Percentiles rank a stretch among this genome's conserved stretches.
These are phyloP conservation scores for Calameuta idolon DNA, from an alignment of 2,888 invertebrate species.

Conservation along the genomic window DNA sequence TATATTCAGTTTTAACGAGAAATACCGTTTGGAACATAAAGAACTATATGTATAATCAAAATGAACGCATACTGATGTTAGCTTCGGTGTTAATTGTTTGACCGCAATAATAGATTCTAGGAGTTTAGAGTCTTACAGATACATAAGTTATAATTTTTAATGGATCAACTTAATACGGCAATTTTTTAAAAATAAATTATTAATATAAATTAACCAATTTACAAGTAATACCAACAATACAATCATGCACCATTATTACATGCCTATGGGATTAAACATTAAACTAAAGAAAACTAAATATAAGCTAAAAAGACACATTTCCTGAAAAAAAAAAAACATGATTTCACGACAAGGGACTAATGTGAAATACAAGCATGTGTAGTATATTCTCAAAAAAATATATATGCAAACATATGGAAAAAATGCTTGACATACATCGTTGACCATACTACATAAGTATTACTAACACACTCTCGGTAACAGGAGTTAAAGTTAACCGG, in stretches of 20 bases:
- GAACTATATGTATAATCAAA: no score
- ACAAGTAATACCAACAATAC: background rate
- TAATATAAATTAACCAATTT: background rate
- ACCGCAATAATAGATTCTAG: background rate
- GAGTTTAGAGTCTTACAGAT: background rate
- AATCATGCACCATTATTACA: background rate
- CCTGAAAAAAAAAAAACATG: background rate
- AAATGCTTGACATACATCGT: no score
- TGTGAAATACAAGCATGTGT: background rate
- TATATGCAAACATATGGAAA: no score
- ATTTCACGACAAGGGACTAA: background rate
- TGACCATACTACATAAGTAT: background rate
- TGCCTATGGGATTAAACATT: background rate
- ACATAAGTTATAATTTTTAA: background rate
- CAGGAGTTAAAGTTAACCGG: slow-evolving; percentile 16
- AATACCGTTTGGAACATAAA: no score
- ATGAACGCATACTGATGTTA: no score
- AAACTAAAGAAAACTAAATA: background rate
- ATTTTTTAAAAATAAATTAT: background rate
- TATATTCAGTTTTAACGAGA: no score
- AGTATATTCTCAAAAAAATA: background rate
- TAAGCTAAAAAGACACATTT: background rate
- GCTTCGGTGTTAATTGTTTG: no score
- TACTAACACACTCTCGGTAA: background rate
- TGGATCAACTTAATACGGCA: background rate